Conservation (phyloP, 2,113 vertebrate genomes). For the Illadopsis cleaveri region DNA sequence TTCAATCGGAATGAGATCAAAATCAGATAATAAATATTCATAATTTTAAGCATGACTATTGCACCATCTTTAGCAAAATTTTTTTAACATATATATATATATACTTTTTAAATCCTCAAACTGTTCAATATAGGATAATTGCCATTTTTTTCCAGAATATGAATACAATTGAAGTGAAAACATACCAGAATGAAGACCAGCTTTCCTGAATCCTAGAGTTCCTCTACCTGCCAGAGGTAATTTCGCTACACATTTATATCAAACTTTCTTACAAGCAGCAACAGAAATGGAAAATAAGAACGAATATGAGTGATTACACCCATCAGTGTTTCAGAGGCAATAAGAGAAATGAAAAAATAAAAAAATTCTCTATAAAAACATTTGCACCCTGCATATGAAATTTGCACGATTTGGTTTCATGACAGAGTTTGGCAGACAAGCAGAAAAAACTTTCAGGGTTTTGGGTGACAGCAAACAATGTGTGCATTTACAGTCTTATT, state of each 20-base stretch:
- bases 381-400: background rate
- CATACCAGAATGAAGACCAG: background rate
- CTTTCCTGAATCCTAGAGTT: background rate
- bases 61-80: background rate
- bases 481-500: background rate
- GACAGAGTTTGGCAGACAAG: background rate
- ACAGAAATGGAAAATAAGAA: background rate
- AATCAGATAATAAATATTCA: background rate
- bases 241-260: background rate
- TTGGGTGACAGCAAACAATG: background rate
- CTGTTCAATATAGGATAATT: background rate
- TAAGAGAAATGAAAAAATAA: background rate
- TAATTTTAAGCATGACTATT: background rate
- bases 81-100: background rate
- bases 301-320: rapidly evolving
- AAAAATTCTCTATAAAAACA: background rate
- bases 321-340: background rate
- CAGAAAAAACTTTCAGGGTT: background rate
- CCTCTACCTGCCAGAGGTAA: background rate
- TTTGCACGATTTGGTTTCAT: background rate
- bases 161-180: background rate
- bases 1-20: background rate
- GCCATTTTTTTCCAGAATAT: background rate
- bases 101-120: background rate
- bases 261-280: background rate